Evolutionary conservation across 2,113 vertebrate genomes (phyloP), one percentile per base, ranked within the genome.

Genomic region (Trichechus manatus): DNA sequence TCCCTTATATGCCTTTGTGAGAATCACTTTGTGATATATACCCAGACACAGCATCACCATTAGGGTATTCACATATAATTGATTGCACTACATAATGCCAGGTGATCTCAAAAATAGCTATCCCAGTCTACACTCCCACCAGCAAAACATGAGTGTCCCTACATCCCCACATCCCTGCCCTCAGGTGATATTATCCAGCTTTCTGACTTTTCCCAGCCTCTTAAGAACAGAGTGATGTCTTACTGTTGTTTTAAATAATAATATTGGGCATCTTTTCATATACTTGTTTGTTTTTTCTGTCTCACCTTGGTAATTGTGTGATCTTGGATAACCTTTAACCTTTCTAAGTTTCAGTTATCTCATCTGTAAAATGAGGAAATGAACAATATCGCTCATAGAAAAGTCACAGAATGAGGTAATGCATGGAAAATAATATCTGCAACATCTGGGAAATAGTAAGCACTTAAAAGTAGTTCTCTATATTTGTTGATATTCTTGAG

Each of bases 31-130:
- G 47, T 78, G 14, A 56, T 86, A 0, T 36, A 1, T 42, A 61
- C 42, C 22, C 20, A 31, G 79, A 77, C 20, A 13, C 15, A 44
- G 20, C 82, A 19, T 33, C 25, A 4, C 63, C 75, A 25, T 33
- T 1, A 70, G 77, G 44, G n/a, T 39, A 1, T 9, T 1, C 0
- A 1, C 14, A 6, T 63, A 9, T 13, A 4, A 50, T 0, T 2
- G 88, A 10, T 8, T 19, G 9, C 23, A 19, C 2, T 4, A 1
- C 0, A 0, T 25, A 33, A 59, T 22, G 3, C 20, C 1, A 20
- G 33, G 3, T 53, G 13, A 4, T 4, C 5, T 72, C 7, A 3
- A 36, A 17, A 77, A 36, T 1, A 39, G 53, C 22, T 7, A 0
- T 1, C 9, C 25, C 4, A 2, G 5, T 20, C n/a, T 59, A 1